Evolutionary conservation across 2,888 invertebrate species (phyloP), one percentile per base, ranked within the genome.

Genomic region (Thymelicus sylvestris): DNA sequence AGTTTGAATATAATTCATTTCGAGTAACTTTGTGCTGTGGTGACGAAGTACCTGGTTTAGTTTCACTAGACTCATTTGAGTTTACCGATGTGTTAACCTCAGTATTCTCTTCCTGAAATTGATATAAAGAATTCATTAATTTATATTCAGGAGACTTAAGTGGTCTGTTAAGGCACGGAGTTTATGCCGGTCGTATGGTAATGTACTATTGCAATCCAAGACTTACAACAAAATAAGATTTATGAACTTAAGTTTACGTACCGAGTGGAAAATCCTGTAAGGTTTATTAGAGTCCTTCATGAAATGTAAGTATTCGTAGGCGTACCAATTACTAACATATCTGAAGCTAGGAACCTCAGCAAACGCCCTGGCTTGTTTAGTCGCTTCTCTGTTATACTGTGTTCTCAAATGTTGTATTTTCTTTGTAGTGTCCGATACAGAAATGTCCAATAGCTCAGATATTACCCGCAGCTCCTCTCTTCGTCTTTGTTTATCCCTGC

Each of bases 391-490:
- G 77, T 95, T 95, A 76, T 95, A 95, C 73, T 95, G 95, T 0
- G 95, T 95, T 6, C 95, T 88, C 52, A 95, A 84, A 72, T 95
- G 95, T 74, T 95, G 95, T 66, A 95, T 95, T 76, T 95, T 95
- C 77, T 95, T 95, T 1, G 95, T 95, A 39, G 93, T 87, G 75
- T 95, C 95, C 6, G 91, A 88, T 38, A 84, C 86, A 77, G 83
- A 86, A 73, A 93, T 86, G 7, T 85, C 86, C 19, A 93, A 83
- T 67, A 87, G 80, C 31, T 88, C 88, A 0, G 93, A 84, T 76
- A 93, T 92, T n/a, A 82, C 81, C 0, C 90, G 85, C 71, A 93
- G 77, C 74, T 92, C 92, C 68, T 91, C 91, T 72, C 86, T 90
- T 10, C 93, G 88, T 77, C 92, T 93, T 76, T 92, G 92, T 80